Evolutionary conservation across 2,113 vertebrate species (phyloP).

Genomic region (Gallinago undulata): DNA sequence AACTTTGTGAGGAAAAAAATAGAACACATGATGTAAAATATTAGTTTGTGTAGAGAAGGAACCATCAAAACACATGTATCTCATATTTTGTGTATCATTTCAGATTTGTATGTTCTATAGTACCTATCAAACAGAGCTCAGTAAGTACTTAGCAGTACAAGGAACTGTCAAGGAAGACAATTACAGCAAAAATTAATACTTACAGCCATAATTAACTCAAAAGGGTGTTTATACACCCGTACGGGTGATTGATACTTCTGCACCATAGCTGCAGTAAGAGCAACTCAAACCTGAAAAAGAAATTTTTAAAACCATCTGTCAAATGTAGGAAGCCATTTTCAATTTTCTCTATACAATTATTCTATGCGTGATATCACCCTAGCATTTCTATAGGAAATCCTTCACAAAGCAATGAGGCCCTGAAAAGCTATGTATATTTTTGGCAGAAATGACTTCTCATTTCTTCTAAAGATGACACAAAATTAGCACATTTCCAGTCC

Average conservation of each 20-base stretch:
- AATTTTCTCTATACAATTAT: not conserved
- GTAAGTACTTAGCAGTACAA: not conserved
- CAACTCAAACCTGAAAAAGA: constrained; percentile 72
- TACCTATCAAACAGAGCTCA: not conserved
- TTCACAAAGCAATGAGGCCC: not conserved
- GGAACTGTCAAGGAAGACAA: not conserved
- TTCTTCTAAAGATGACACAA: not conserved
- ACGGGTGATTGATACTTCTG: constrained; percentile 97
- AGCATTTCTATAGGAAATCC: not conserved
- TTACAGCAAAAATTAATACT: constrained; percentile 71
- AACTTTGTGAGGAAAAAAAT: not conserved
- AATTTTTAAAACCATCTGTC: constrained; percentile 1
- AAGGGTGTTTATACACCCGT: constrained; percentile 93
- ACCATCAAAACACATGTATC: not conserved
- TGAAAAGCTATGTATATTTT: not conserved
- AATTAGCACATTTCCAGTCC: not conserved
- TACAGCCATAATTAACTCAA: constrained; percentile 96
- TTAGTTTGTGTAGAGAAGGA: not conserved
- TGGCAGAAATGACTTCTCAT: not conserved
- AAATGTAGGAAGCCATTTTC: not conserved
- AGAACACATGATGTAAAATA: not conserved
- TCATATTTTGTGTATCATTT: not conserved
- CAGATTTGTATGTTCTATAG: not conserved
- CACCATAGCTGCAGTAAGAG: constrained; percentile 82
- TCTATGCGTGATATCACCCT: not conserved